Evolutionary conservation across 2,888 invertebrate species (phyloP).

Genomic region (Ormyrus pomaceus): DNA sequence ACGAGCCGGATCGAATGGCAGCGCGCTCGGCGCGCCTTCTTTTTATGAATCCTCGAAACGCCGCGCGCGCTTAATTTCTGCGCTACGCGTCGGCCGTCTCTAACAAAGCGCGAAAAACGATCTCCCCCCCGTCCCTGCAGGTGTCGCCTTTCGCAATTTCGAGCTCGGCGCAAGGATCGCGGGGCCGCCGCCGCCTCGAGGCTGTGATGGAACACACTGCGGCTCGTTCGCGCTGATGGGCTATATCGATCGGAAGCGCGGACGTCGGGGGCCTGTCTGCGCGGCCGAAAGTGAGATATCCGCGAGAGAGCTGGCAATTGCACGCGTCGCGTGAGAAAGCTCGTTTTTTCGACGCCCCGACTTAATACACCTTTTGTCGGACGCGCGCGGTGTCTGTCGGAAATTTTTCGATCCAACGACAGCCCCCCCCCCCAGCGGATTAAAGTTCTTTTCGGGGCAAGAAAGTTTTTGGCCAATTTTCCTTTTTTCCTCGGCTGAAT

Average conservation of each 20-base stretch:
- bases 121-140: neutral
- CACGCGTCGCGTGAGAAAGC: constrained; percentile 42
- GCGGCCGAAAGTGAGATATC: constrained; percentile 50
- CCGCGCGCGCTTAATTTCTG: neutral
- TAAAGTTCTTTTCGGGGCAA: too few species aligned
- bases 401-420: too few species aligned
- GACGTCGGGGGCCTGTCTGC: constrained; percentile 20
- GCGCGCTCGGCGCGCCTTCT: constrained; percentile 35
- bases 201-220: constrained; percentile 4
- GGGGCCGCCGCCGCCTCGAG: neutral
- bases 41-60: constrained; percentile 45
- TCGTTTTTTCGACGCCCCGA: neutral
- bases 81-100: neutral
- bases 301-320: neutral
- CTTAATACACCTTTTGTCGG: too few species aligned
- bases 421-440: too few species aligned
- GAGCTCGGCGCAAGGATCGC: neutral
- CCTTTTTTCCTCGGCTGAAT: too few species aligned
- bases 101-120: constrained; percentile 50
- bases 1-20: constrained; percentile 57
- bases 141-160: constrained; percentile 50
- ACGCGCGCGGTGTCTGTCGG: too few species aligned
- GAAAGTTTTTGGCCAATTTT: too few species aligned
- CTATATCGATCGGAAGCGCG: constrained; percentile 32
- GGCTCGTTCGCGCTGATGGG: neutral